Base-by-base conservation (phyloP, 2,888 invertebrate species). In the Crepidodera aurea region DNA sequence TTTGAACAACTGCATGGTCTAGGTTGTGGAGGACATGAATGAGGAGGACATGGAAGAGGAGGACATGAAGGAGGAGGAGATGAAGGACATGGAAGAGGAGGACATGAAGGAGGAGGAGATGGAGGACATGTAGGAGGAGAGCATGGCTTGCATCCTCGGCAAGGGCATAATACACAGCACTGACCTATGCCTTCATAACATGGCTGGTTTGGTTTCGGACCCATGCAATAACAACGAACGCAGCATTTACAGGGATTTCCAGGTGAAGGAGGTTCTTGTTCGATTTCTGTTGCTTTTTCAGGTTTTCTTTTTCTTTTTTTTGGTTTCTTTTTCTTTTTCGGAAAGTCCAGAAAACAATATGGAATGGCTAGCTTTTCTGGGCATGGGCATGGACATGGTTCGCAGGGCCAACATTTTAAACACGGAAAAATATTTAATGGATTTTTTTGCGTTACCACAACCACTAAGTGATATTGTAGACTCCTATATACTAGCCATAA, bases 371-470 rank as follows among this genome's bases (percentile, higher is more conserved):
- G 48, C 27, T 25, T 25, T 15, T 48, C 48, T 15, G 48, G 48
- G 6, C 27, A 27, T 10, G 48, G 48, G 5, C 48, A 48, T 13
- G 48, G 48, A 22, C 48, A 48, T 27, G 48, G 48, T 48, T 8
- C 8, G 27, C 48, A 48, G 6, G 48, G 48, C 48, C 48, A 48
- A 7, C 48, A 48, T 2, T 12, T 22, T 22, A 12, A 48, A 8
- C 40, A 40, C 16, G 40, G 18, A 22, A 22, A 22, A 22, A n/a
- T n/a, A n/a, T n/a, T n/a, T 12, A 40, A 29, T 1, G 12, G 12
- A 37, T n/a, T n/a, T n/a, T n/a, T n/a, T n/a, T n/a, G n/a, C n/a
- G n/a, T n/a, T n/a, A n/a, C n/a, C n/a, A n/a, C n/a, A n/a, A n/a
- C n/a, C n/a, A 22, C 6, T n/a, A n/a, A n/a, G n/a, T n/a, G n/a